phyloP scores from a whole-genome alignment of 1,140 invertebrate genomes.

The Trigoniulus corallinus region DNA sequence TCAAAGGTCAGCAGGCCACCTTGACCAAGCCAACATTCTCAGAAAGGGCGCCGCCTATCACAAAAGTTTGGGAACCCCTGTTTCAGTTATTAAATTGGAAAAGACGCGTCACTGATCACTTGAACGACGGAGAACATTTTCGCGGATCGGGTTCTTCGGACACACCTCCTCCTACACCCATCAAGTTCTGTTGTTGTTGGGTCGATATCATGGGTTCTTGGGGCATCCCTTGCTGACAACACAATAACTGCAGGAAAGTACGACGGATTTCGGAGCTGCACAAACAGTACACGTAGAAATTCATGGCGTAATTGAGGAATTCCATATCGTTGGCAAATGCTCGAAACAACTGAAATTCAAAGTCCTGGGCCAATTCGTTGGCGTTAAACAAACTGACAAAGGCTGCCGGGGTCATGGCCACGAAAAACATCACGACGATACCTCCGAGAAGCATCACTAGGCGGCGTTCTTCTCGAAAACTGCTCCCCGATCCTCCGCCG shows the following conservation, averaged over 20 bases:
- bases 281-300: constrained; percentile 60
- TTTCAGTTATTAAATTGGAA: too few relatives aligned
- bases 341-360: constrained; percentile 44
- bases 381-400: constrained; percentile 37
- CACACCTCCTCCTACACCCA: too few relatives aligned
- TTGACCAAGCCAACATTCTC: too few relatives aligned
- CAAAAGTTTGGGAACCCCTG: too few relatives aligned
- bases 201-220: not conserved
- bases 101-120: too few relatives aligned
- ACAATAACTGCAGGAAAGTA: constrained; percentile 36
- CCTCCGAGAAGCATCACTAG: constrained; percentile 48
- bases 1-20: too few relatives aligned
- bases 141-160: too few relatives aligned
- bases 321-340: constrained; percentile 53
- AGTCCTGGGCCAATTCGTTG: constrained; percentile 17
- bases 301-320: constrained; percentile 55
- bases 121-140: too few relatives aligned
- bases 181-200: not conserved
- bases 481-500: constrained; percentile 15
- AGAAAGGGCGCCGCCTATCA: too few relatives aligned
- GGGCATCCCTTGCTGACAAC: not conserved
- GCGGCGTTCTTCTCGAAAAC: constrained; percentile 46
- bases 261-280: constrained; percentile 57
- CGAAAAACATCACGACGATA: constrained; percentile 51
- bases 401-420: constrained; percentile 58